Evolutionary conservation across 2,888 invertebrate genomes (phyloP), one percentile per base, ranked within the genome.

Genomic region (Cheilosia grossa): DNA sequence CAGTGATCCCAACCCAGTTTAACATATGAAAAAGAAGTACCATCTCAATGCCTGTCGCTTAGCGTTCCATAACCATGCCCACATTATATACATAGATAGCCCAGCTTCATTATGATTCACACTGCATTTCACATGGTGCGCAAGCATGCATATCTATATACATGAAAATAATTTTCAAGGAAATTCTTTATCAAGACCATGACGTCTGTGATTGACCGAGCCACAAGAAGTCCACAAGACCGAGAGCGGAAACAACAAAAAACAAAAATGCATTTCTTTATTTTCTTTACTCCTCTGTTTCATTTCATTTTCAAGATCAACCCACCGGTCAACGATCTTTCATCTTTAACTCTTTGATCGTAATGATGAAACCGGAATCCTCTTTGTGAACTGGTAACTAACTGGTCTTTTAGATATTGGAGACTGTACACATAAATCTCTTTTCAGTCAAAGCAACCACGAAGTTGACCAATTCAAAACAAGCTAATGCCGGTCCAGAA

Each of bases 251-350:
- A 19, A 27, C 42, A 9, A 42, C 4, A 24, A 59, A 59, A 44
- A n/a, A 7, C 9, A 17, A 21, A 19, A 21, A 37, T 51, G 64
- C 64, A 51, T 30, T 53, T 67, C 24, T 17, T 54, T 7, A 9
- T 21, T 27, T 54, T 42, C 27, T 27, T n/a, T 19, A 13, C 24
- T 7, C 17, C 9, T 37, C 42, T 49, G 10, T 19, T 37, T 21
- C 66, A n/a, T 58, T 49, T 49, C n/a, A 17, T 67, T 79, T 83
- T 83, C 82, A 83, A 79, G 82, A 83, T 69, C 79, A 83, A 74
- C 10, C 17, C 21, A 63, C 63, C 82, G 82, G 82, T 63, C 79
- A 83, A 83, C 42, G 79, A 53, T 79, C 67, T 64, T 51, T 40
- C 73, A 53, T 79, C 67, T 64, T 51, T 40, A 44, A 42, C 53